These are phyloP conservation scores for Anomalospiza imberbis DNA, from an alignment of 2,797 vertebrate genomes.

Conservation along the genomic window DNA sequence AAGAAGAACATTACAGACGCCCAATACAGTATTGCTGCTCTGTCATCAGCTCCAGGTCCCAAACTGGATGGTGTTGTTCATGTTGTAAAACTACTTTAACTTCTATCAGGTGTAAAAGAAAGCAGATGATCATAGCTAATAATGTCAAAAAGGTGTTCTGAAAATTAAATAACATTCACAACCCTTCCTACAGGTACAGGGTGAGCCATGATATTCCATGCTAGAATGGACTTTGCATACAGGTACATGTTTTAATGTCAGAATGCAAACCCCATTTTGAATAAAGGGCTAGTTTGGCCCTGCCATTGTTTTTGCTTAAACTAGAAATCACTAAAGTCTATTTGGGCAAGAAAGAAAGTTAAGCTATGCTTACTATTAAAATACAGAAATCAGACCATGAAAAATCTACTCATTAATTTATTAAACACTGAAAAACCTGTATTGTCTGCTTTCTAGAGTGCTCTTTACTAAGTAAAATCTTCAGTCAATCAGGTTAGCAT, in stretches of 20 bases:
- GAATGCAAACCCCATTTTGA: not conserved
- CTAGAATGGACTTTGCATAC: not conserved
- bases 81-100: not conserved
- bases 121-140: not conserved
- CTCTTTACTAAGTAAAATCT: not conserved
- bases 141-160: not conserved
- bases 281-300: not conserved
- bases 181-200: not conserved
- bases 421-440: not conserved
- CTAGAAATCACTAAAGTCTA: not conserved
- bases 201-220: accelerated
- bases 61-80: not conserved
- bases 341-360: not conserved
- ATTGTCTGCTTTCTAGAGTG: not conserved
- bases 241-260: not conserved
- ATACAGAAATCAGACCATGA: not conserved
- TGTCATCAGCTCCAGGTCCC: not conserved
- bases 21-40: not conserved
- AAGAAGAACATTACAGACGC: not conserved
- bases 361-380: not conserved
- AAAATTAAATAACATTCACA: not conserved
- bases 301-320: not conserved
- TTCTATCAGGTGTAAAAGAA: not conserved
- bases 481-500: not conserved
- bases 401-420: not conserved